Base-by-base conservation (phyloP, 2,888 invertebrate species). In the Drosophila peninsularis region DNA sequence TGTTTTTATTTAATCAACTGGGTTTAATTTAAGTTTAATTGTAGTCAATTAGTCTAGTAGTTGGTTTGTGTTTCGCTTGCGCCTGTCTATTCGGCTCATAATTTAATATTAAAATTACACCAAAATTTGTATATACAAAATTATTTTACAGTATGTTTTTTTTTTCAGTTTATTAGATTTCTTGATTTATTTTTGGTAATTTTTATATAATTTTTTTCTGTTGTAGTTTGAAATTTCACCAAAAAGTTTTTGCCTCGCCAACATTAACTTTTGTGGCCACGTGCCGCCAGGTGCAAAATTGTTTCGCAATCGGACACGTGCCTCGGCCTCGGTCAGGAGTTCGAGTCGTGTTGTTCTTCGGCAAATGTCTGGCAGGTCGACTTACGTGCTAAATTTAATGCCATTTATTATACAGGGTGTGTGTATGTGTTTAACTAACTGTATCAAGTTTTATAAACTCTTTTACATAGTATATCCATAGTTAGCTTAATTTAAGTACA, bases 41-140 rank as follows among this genome's bases (percentile, higher is more conserved):
- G 73, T 78, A 66, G 71, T 78, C 73, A 81, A 78, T 89, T 90
- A 88, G 66, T 82, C 88, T 88, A 90, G 78, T 87, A 78, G 81
- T 81, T 72, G 56, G 44, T 24, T 50, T 42, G 36, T 66, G 52
- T 34, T 24, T 30, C 36, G 75, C 63, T 47, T 34, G 57, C 56
- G 34, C 44, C 53, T 14, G 53, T 55, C 69, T 57, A 65, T 21
- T 50, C 54, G 37, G 61, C 64, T 37, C 45, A 50, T 61, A 83
- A 69, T 78, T 72, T 66, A 77, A 68, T 77, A 55, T 71, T 89
- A 73, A 72, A 84, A 75, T 85, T 89, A 85, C 85, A 69, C 55
- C 62, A 66, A 68, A 83, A 70, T 66, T 65, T 11, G 34, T 90
- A 87, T 87, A 55, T 87, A 90, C 89, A 89, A 73, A 88, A 90